Evolutionary conservation across 1,140 invertebrate genomes (phyloP), one percentile per base, ranked within the genome.

Genomic region (Bombus turneri): DNA sequence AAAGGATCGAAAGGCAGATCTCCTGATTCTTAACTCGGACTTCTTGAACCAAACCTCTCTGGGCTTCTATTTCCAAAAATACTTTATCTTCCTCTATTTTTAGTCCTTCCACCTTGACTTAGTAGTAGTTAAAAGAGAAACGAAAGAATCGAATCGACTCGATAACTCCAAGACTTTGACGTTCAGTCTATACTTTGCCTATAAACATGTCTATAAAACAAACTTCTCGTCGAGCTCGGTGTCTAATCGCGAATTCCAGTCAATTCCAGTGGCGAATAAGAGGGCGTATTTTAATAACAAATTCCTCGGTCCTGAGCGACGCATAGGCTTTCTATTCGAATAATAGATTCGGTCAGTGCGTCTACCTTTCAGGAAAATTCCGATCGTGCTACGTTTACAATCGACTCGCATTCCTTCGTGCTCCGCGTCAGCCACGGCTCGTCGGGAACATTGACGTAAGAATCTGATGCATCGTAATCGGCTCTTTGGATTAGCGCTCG

Each of bases 381-480:
- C 81, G 62, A 76, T 76, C 81, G 73, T 76, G 57, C 41, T 68
- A 76, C 81, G 73, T 76, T 83, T 68, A 43, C 81, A 71, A 83
- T 83, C 68, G 73, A 28, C 71, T 68, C 43, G 81, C 72, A 83
- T 83, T 75, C 81, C 72, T 75, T 53, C 73, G 57, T 34, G 81
- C 62, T n/a, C 8, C 28, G 39, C 71, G 71, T 74, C 81, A 28
- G 43, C 22, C 59, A 73, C 59, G 77, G 75, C 43, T 87, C 77
- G 86, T 78, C 31, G 41, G 18, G 71, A 81, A 87, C 78, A 71
- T 80, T 88, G 81, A 73, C 87, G 82, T 87, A 87, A 85, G 77
- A 87, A 87, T 88, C 74, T 28, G 68, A 87, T 69, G 77, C 71
- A 59, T 62, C 73, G 81, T 85, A 81, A 88, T 88, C 81, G 66